phyloP scores from a whole-genome alignment of 2,888 invertebrate species.

The Drosophila yooni region DNA sequence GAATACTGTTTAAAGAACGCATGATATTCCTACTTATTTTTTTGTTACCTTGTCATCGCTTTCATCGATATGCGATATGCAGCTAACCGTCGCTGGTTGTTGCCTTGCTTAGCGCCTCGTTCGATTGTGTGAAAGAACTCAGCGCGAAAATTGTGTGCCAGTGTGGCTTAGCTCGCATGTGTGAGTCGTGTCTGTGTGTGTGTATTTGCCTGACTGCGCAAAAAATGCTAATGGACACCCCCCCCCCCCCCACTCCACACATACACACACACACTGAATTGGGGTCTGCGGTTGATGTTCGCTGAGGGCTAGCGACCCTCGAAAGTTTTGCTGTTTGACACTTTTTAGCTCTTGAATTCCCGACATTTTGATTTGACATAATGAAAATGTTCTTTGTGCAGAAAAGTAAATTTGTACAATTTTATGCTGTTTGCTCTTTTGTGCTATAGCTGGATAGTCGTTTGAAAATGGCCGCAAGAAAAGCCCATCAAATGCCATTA shows the following conservation, averaged over 20 bases:
- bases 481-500: slow-evolving; percentile 6
- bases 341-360: slow-evolving; percentile 32
- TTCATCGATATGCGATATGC: slow-evolving; percentile 51
- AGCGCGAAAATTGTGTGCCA: slow-evolving; percentile 13
- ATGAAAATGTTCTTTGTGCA: slow-evolving; percentile 34
- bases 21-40: slow-evolving; percentile 4
- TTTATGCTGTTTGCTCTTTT: slow-evolving; percentile 16
- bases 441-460: slow-evolving; percentile 12
- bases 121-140: slow-evolving; percentile 13
- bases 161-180: not conserved
- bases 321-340: slow-evolving; percentile 31
- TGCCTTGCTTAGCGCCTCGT: slow-evolving; percentile 1
- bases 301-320: slow-evolving; percentile 21
- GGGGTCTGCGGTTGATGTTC: not conserved
- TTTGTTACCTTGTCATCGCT: slow-evolving; percentile 22
- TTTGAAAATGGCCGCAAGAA: slow-evolving; percentile 1
- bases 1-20: not conserved
- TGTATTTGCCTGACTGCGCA: slow-evolving; percentile 19
- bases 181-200: slow-evolving; percentile 7
- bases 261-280: not conserved
- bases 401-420: slow-evolving; percentile 41
- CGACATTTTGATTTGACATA: slow-evolving; percentile 28
- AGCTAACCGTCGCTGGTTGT: slow-evolving; percentile 14
- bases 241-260: not conserved
- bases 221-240: not conserved